These are phyloP conservation scores for Picathartes gymnocephalus DNA, from an alignment of 2,113 vertebrate species.

Conservation along the genomic window DNA sequence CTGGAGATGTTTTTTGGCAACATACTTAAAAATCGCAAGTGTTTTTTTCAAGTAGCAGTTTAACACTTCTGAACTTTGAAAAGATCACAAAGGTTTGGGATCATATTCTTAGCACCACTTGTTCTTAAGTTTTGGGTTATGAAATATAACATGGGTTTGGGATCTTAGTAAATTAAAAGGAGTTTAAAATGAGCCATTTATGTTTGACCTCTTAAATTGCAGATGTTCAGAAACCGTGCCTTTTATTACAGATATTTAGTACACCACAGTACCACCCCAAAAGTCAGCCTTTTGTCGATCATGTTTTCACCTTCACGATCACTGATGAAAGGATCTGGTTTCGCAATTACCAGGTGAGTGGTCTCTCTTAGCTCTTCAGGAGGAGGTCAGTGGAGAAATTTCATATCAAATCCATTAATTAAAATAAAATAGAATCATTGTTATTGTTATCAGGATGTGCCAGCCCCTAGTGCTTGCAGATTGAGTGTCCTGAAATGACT, in stretches of 20 bases:
- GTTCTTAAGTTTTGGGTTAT: background rate
- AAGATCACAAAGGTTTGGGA: background rate
- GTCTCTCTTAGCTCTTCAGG: background rate
- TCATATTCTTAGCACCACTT: background rate
- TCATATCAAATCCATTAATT: background rate
- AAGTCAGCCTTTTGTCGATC: slow-evolving; percentile 97
- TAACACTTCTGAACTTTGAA: background rate
- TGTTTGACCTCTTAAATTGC: background rate
- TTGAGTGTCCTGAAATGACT: background rate
- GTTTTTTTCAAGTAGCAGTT: background rate
- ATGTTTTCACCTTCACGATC: slow-evolving; percentile 90
- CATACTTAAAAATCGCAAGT: background rate
- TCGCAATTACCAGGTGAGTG: slow-evolving; percentile 92
- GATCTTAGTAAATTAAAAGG: background rate
- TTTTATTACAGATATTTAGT: slow-evolving; percentile 82
- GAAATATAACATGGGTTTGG: background rate
- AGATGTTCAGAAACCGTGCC: background rate
- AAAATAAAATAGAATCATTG: background rate
- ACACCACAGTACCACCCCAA: slow-evolving; percentile 93
- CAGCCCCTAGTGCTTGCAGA: background rate
- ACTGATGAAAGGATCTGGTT: slow-evolving; percentile 96
- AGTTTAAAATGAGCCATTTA: background rate
- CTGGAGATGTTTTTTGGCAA: background rate
- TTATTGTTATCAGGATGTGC: background rate
- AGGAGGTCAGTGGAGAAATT: background rate